Evolutionary conservation across 2,113 vertebrate species (phyloP).

Genomic region (Antennarius striatus): DNA sequence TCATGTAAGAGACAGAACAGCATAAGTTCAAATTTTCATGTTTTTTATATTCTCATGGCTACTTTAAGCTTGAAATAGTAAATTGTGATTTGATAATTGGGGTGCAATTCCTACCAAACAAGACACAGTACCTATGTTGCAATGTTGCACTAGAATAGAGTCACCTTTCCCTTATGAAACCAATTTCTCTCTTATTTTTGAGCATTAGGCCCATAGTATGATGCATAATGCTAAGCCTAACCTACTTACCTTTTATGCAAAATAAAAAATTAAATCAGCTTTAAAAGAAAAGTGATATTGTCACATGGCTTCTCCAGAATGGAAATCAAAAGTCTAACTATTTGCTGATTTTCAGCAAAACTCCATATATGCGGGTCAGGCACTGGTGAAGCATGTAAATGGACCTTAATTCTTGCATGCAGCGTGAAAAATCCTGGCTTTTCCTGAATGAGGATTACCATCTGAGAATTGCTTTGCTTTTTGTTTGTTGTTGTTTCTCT

Average conservation of each 20-base stretch:
- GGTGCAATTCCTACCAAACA: slow-evolving; percentile 10
- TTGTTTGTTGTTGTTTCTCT: slow-evolving; percentile 92
- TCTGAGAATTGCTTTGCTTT: slow-evolving; percentile 77
- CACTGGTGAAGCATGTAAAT: slow-evolving; percentile 28
- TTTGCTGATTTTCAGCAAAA: slow-evolving; percentile 8
- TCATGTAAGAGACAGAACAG: neutral
- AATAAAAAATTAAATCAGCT: slow-evolving; percentile 5
- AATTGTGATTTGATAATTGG: slow-evolving; percentile 40
- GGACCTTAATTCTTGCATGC: slow-evolving; percentile 49
- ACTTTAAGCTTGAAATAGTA: slow-evolving; percentile 28
- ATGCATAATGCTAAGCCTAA: too few relatives aligned
- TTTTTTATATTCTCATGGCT: slow-evolving; percentile 18
- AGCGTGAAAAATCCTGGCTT: slow-evolving; percentile 48
- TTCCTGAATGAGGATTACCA: slow-evolving; percentile 62
- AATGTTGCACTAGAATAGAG: slow-evolving; percentile 28
- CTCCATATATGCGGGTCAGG: slow-evolving; percentile 52
- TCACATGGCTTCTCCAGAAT: slow-evolving; percentile 1
- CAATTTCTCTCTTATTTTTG: slow-evolving; percentile 44
- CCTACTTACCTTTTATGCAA: too few relatives aligned
- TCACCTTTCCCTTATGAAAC: slow-evolving; percentile 49
- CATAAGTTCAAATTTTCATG: slow-evolving; percentile 6
- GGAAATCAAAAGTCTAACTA: slow-evolving; percentile 11
- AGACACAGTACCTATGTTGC: slow-evolving; percentile 24
- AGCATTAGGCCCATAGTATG: neutral
- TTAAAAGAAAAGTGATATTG: slow-evolving; percentile 7